Evolutionary conservation across 2,797 vertebrate genomes (phyloP).

Genomic region (Glyptemys insculpta): DNA sequence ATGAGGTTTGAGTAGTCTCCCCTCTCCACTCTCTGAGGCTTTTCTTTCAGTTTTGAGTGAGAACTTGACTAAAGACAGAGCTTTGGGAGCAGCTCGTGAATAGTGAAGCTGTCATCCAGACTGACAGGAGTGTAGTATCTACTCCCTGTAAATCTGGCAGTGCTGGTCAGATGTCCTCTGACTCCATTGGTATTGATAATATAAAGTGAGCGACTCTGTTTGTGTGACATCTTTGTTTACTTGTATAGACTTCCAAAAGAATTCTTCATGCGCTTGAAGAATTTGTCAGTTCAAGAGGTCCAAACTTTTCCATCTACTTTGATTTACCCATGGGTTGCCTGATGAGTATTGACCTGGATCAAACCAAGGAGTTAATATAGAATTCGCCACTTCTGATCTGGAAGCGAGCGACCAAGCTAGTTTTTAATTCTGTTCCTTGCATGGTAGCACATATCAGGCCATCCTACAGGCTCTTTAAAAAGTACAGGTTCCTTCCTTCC

Average conservation of each 20-base stretch:
- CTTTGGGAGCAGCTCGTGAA: background rate
- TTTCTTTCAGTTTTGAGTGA: background rate
- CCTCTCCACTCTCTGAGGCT: background rate
- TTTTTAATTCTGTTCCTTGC: background rate
- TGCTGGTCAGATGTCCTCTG: constrained; percentile 23
- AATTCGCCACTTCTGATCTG: background rate
- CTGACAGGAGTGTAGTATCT: constrained; percentile 35
- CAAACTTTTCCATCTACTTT: background rate
- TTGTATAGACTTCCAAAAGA: background rate
- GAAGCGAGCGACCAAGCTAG: background rate
- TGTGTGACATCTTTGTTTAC: constrained; percentile 26
- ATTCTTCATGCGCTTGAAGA: background rate
- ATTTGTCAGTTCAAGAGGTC: background rate
- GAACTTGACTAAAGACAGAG: background rate
- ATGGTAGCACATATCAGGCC: background rate
- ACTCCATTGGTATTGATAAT: constrained; percentile 36
- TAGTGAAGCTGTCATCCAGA: constrained; percentile 16
- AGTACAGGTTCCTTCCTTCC: background rate
- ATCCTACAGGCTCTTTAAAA: background rate
- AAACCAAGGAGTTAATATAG: background rate
- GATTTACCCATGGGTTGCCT: background rate
- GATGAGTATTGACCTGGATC: background rate
- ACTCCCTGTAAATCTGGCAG: constrained; percentile 1
- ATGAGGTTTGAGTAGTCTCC: background rate
- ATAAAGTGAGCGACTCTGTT: constrained; percentile 18